Evolutionary conservation across 2,113 vertebrate genomes (phyloP).

Genomic region (Peromyscus leucopus): DNA sequence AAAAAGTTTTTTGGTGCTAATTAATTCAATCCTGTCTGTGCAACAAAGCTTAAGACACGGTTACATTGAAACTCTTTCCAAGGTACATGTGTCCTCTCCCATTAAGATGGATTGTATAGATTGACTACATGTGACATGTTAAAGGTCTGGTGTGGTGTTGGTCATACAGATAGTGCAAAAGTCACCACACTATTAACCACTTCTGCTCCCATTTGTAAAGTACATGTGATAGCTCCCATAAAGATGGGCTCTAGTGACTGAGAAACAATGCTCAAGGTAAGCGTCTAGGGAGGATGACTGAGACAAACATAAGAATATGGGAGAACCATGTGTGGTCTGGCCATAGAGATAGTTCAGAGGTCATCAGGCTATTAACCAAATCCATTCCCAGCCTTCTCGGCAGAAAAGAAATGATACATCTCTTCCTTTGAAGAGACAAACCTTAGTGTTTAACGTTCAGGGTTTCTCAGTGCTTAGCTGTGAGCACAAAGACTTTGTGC

Average conservation of each 20-base stretch:
- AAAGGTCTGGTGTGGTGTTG: not conserved
- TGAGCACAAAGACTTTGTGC: not conserved
- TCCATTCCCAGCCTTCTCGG: not conserved
- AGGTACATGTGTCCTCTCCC: not conserved
- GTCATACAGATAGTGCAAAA: not conserved
- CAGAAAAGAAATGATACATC: not conserved
- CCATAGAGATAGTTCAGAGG: not conserved
- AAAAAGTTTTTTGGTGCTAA: not conserved
- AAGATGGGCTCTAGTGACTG: not conserved
- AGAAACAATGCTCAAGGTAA: not conserved
- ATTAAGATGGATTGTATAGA: not conserved
- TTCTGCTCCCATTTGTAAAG: not conserved
- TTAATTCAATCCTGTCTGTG: not conserved
- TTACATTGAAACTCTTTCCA: not conserved
- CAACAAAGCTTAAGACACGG: not conserved
- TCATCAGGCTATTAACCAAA: not conserved
- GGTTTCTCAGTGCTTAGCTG: not conserved
- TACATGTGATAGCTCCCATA: not conserved
- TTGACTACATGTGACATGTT: not conserved
- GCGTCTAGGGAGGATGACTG: not conserved
- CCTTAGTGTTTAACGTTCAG: not conserved
- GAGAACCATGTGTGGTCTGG: not conserved
- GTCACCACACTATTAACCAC: not conserved
- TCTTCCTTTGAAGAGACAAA: not conserved
- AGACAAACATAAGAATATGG: not conserved